Base-by-base conservation (phyloP, 2,888 invertebrate genomes). In the Atrina japonica region DNA sequence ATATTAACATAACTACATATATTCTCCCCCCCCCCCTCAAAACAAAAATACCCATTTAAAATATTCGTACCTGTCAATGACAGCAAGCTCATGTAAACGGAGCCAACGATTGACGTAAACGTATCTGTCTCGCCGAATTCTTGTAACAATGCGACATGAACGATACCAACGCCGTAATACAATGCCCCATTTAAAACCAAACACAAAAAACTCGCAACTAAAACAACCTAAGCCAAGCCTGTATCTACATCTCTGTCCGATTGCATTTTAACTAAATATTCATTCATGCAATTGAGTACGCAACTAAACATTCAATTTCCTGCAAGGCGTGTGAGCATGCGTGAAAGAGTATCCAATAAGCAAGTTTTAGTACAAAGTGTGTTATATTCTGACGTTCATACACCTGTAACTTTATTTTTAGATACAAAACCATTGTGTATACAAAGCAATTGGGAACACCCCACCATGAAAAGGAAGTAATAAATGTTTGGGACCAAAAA, bases 71-170 rank as follows among this genome's bases (percentile, higher is more conserved):
- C 75, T 11, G 68, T 52, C 9, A 73, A 29, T 47, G 35, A 65
- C 50, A 66, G 41, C 14, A 66, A 9, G 30, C 63, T 65, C 11
- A 65, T 30, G 56, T 52, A 68, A 6, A 77, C 43, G 11, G 78
- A 73, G 21, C 75, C 71, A 16, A 75, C 66, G 65, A 75, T 66
- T n/a, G 76, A 69, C 1, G 58, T 73, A 40, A 70, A 70, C 3
- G 76, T 68, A 5, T 67, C 30, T n/a, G 75, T 75, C 29, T 55
- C 47, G 9, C 70, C 43, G 21, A 73, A 59, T 30, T 67, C 55
- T 35, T 73, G 52, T 21, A 77, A 41, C 35, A 77, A 53, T 9
- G 67, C 66, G 14, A 61, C 56, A 40, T 72, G 66, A 1, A 77
- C 41, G n/a, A 79, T 70, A 9, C 79, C 79, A 59, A 60, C 27